Base-by-base conservation (phyloP, 2,888 invertebrate genomes). In the Limnephilus rhombicus region DNA sequence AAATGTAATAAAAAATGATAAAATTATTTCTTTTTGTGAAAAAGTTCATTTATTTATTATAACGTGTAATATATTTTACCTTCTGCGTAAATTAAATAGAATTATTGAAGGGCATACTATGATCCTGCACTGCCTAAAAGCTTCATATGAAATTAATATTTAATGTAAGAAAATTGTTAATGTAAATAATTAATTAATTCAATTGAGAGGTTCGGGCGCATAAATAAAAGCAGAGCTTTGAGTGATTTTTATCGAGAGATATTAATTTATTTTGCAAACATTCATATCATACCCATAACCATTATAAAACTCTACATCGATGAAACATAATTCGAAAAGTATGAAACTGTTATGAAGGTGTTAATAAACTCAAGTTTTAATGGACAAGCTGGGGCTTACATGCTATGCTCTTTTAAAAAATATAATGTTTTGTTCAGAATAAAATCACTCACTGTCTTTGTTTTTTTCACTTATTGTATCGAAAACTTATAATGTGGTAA, bases 21-120 rank as follows among this genome's bases (percentile, higher is more conserved):
- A 45, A 29, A 88, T 80, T 29, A 34, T 88, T 88, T 68, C 85
- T 68, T 37, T 83, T 83, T 83, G 83, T 41, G 83, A 83, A 41
- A 49, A 68, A 88, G 49, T 29, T 88, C 34, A 31, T 85, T 68
- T 68, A 88, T 88, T 88, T 88, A 88, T 88, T 88, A 37, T 88
- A 34, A 53, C 7, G 18, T 68, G 34, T 53, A 88, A 37, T 88
- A 88, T 88, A 88, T 86, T 45, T 86, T 86, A 49, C 49, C 15
- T 49, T 29, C 49, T 49, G 13, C n/a, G 37, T 34, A 82, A 82
- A 82, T 4, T 83, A 37, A 83, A 37, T 83, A 83, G 18, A 12
- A 37, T 37, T 83, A 83, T 37, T 83, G n/a, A 24, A 37, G 83
- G 34, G 83, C 34, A 37, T 37, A 34, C 34, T 83, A 83, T 83